Evolutionary conservation across 2,797 vertebrate genomes (phyloP).

Genomic region (Syndactyla subalaris): DNA sequence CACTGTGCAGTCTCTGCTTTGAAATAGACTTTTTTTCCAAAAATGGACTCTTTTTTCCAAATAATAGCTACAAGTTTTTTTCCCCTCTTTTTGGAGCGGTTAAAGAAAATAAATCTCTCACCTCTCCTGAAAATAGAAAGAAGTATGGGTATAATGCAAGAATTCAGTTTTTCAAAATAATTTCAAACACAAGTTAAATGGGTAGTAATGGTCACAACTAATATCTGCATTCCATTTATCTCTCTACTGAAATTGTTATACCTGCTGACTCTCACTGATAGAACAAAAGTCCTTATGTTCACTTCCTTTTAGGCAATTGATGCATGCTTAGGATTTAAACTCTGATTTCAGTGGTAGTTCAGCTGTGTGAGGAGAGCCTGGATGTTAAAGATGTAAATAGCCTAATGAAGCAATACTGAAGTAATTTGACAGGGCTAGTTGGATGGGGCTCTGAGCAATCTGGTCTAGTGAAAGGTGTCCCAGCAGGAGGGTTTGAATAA

Average conservation of each 20-base stretch:
- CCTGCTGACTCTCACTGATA: rapidly evolving
- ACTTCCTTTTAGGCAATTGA: neutral
- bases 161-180: neutral
- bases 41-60: neutral
- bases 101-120: neutral
- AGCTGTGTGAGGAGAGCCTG: neutral
- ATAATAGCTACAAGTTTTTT: neutral
- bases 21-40: neutral
- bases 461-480: neutral
- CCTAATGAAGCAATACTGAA: neutral
- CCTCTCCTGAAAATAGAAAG: neutral
- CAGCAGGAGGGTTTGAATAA: neutral
- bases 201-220: neutral
- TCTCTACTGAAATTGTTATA: neutral
- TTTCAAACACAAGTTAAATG: neutral
- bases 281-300: neutral
- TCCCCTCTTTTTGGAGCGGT: neutral
- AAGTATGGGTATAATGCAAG: neutral
- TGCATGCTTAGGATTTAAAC: neutral
- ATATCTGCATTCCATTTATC: neutral
- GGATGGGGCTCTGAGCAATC: neutral
- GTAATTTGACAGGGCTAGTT: neutral
- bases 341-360: neutral
- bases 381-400: neutral
- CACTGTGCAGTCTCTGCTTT: neutral